These are phyloP conservation scores for Melitaea cinxia DNA, from an alignment of 1,140 invertebrate genomes.

Conservation along the genomic window DNA sequence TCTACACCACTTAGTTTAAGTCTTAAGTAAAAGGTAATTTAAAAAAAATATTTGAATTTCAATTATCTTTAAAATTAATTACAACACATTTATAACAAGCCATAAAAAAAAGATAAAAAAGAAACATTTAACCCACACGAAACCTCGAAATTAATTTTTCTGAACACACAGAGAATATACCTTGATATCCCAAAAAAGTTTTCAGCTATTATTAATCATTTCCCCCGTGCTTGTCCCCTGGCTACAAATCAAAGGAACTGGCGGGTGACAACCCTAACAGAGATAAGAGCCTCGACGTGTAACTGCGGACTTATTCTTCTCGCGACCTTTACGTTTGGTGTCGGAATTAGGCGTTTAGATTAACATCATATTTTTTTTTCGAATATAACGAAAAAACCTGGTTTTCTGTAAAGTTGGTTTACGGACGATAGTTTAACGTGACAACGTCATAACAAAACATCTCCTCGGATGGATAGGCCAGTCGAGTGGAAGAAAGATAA, in stretches of 20 bases:
- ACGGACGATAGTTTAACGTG: no score
- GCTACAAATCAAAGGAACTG: slow-evolving; percentile 44
- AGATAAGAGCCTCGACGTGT: slow-evolving; percentile 45
- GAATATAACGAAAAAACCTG: no score
- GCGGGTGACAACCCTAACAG: slow-evolving; percentile 34
- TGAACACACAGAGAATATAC: slow-evolving; percentile 24
- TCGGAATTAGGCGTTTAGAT: no score
- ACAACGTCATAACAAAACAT: no score
- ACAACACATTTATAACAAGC: not conserved
- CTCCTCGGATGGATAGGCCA: no score
- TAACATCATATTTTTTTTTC: no score
- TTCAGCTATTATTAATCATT: slow-evolving; percentile 42
- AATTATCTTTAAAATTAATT: not conserved
- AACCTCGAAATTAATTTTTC: slow-evolving; percentile 31
- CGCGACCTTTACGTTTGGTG: slow-evolving; percentile 26
- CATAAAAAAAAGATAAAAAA: not conserved
- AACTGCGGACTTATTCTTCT: slow-evolving; percentile 47
- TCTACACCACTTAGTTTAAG: no score
- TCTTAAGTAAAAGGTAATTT: no score
- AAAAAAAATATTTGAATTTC: no score
- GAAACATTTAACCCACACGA: not conserved
- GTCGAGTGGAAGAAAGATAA: no score
- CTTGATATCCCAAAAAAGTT: slow-evolving; percentile 29
- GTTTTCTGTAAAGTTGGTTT: no score
- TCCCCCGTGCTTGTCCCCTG: slow-evolving; percentile 25